phyloP scores from a whole-genome alignment of 2,797 vertebrate species.

The Arnoldichthys spilopterus region DNA sequence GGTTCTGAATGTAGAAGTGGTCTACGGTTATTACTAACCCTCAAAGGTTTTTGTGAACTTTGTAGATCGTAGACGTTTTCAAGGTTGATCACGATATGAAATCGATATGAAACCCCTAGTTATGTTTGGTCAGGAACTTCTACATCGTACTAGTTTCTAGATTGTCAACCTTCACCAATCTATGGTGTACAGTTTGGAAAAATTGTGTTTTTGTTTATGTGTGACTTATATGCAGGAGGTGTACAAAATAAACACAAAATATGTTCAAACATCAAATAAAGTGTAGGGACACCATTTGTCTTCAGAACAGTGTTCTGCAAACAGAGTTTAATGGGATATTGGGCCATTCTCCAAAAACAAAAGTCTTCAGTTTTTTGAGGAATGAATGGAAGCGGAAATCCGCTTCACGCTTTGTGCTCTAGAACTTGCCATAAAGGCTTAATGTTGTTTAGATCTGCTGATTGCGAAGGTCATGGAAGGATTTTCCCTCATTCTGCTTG shows the following conservation, averaged over 20 bases:
- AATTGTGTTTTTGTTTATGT: background rate
- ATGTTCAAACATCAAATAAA: background rate
- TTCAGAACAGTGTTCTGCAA: conserved; percentile 19
- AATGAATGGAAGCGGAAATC: conserved; percentile 26
- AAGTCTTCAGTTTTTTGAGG: conserved; percentile 20
- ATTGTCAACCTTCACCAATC: background rate
- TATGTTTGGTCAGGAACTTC: too few relatives aligned
- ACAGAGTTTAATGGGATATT: conserved; percentile 24
- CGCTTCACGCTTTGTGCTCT: conserved; percentile 7
- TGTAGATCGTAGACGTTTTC: too few relatives aligned
- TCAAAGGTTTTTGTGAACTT: too few relatives aligned
- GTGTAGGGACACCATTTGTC: background rate
- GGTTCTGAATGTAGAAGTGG: too few relatives aligned
- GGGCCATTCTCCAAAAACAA: conserved; percentile 35
- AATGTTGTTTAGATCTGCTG: conserved; percentile 3
- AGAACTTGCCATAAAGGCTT: conserved; percentile 12
- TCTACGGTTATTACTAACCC: too few relatives aligned
- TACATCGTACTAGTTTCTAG: too few relatives aligned
- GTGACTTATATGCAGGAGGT: too few relatives aligned
- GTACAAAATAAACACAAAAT: background rate
- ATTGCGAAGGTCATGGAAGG: conserved; percentile 4
- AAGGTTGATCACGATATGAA: too few relatives aligned
- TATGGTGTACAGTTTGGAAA: background rate
- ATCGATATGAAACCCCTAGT: too few relatives aligned
- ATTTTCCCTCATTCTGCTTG: conserved; percentile 13